These are phyloP conservation scores for Anisognathus igniventris DNA, from an alignment of 2,797 vertebrate species.

Conservation along the genomic window DNA sequence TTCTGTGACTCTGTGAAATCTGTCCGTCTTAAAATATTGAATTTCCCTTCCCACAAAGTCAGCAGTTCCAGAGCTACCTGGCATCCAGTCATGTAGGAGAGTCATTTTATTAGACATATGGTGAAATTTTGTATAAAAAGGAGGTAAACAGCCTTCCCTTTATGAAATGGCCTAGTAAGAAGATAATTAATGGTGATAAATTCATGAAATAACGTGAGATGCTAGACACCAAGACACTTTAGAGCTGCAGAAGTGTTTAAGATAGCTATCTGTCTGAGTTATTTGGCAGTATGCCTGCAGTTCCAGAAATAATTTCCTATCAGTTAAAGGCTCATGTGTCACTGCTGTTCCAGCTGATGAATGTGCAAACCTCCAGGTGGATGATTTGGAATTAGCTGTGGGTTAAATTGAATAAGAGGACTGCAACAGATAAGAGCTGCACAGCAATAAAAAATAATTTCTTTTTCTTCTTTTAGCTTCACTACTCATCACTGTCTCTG, in stretches of 20 bases:
- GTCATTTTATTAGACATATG: background rate
- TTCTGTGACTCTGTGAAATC: background rate
- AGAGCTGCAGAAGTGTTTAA: background rate
- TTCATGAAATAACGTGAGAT: background rate
- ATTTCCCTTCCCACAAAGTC: background rate
- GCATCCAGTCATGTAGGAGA: background rate
- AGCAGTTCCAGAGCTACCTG: background rate
- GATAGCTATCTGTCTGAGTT: background rate
- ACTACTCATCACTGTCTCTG: background rate
- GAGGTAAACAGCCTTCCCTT: background rate
- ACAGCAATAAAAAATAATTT: background rate
- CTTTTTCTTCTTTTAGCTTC: background rate
- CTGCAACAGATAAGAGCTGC: background rate
- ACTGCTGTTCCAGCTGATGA: background rate
- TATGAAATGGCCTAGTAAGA: background rate
- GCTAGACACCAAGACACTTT: background rate
- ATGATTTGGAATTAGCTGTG: slow-evolving; percentile 1
- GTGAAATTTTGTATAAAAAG: background rate
- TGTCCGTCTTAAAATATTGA: background rate
- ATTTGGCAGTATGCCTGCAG: background rate
- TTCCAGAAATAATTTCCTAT: slow-evolving; percentile 25
- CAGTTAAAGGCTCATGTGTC: background rate
- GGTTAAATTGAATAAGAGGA: background rate
- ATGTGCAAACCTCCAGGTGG: background rate
- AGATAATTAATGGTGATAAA: background rate